Evolutionary conservation across 2,113 vertebrate genomes (phyloP), one percentile per base, ranked within the genome.

Genomic region (Plecturocebus donacophilus): DNA sequence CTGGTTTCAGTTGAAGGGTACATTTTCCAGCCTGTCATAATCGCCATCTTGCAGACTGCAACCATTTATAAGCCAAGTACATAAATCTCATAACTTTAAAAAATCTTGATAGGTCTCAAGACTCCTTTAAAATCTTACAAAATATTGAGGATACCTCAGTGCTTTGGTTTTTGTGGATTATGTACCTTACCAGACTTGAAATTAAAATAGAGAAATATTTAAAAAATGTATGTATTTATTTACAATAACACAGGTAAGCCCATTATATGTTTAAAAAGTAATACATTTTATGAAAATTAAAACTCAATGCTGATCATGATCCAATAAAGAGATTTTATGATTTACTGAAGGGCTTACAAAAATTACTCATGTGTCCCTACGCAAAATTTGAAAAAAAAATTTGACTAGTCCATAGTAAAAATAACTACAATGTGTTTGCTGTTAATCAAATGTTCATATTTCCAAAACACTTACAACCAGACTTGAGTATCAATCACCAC

Each of bases 311-410:
- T 32, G n/a, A 13, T 84, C 40, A 71, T 87, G n/a, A 92, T 10
- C 6, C 16, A 90, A n/a, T 42, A 79, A 71, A 93, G 12, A 96
- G 10, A 81, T 82, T 75, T 68, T 97, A 52, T 56, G 23, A 91
- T 89, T 21, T 76, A 52, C n/a, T 25, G 1, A 92, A 58, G 30
- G 12, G 12, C 25, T 93, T 56, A 45, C 16, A 56, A 56, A 76
- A 54, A 38, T 11, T 52, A 49, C 30, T 73, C 71, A 20, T 23
- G 4, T 3, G n/a, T 84, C 70, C 3, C 19, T 64, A 92, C 47
- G 66, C 68, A 58, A 83, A 73, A 90, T 79, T 20, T 58, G 52
- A 87, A 95, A 95, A 47, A 75, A 90, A 49, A 96, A 88, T 38
- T 87, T 75, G 32, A 79, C 25, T 64, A 17, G 5, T 21, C 21